Conservation (phyloP, 2,888 invertebrate genomes). For the Celastrina argiolus region DNA sequence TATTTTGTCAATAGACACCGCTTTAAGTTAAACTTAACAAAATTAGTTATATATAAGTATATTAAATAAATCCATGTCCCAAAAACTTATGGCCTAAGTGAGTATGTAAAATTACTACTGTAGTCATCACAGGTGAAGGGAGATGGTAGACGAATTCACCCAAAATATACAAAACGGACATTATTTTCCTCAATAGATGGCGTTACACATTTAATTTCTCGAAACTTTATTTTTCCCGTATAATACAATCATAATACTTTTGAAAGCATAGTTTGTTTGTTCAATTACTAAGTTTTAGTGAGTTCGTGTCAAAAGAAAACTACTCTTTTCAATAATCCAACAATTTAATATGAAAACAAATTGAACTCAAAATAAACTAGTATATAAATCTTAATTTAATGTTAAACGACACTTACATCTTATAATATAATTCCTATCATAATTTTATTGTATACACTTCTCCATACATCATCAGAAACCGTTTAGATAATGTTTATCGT, state of each 20-base stretch:
- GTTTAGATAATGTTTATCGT: neutral
- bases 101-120: slow-evolving; percentile 35
- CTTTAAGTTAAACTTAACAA: neutral
- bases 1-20: neutral
- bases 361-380: neutral
- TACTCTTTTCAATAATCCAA: neutral
- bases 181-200: neutral
- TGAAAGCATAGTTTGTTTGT: neutral
- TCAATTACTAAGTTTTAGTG: too few relatives aligned
- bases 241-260: neutral
- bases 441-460: slow-evolving; percentile 16
- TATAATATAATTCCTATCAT: slow-evolving; percentile 38
- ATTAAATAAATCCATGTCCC: neutral
- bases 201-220: neutral
- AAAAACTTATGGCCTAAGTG: slow-evolving; percentile 49
- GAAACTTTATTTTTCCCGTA: neutral
- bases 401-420: slow-evolving; percentile 39
- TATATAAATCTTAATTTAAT: slow-evolving; percentile 57
- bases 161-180: too few relatives aligned
- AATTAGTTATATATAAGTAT: neutral
- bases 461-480: neutral
- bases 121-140: neutral
- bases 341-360: slow-evolving; percentile 13
- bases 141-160: too few relatives aligned
- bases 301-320: slow-evolving; percentile 12